Evolutionary conservation across 1,140 invertebrate genomes (phyloP).

Genomic region (Panonychus citri): DNA sequence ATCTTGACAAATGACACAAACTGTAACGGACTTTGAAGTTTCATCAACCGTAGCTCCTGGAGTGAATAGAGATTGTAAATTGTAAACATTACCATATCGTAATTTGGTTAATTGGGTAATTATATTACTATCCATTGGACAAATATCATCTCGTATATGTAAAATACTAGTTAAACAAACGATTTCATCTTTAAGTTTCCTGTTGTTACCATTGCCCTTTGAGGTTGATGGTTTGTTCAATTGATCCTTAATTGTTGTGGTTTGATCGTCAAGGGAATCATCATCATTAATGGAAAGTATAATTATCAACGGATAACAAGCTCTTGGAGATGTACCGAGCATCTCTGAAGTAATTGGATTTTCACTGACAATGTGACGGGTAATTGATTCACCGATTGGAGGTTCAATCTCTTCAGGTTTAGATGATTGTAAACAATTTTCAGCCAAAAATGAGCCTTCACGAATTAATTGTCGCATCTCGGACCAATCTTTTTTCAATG

Average conservation of each 20-base stretch:
- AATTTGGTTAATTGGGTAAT: conserved; percentile 55
- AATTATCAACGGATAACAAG: conserved; percentile 8
- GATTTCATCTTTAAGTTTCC: conserved; percentile 1
- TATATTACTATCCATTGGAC: conserved; percentile 46
- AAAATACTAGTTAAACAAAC: conserved; percentile 40
- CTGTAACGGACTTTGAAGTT: conserved; percentile 29
- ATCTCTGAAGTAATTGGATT: background rate
- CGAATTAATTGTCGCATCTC: background rate
- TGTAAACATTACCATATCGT: conserved; percentile 41
- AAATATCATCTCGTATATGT: conserved; percentile 48
- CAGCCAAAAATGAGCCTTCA: background rate
- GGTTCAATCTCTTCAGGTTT: conserved; percentile 2
- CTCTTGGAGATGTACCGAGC: background rate
- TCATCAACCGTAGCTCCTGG: conserved; percentile 24
- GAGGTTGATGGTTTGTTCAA: too few species aligned
- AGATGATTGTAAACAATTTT: background rate
- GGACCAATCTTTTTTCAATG: background rate
- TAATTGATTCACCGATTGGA: background rate
- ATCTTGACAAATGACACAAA: conserved; percentile 55
- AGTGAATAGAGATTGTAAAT: conserved; percentile 18
- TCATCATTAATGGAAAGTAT: background rate
- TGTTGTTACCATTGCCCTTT: background rate
- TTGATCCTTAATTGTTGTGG: background rate
- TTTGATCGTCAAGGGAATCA: too few species aligned
- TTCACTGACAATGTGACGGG: background rate